Evolutionary conservation across 2,113 vertebrate genomes (phyloP).

Genomic region (Brachypteracias leptosomus): DNA sequence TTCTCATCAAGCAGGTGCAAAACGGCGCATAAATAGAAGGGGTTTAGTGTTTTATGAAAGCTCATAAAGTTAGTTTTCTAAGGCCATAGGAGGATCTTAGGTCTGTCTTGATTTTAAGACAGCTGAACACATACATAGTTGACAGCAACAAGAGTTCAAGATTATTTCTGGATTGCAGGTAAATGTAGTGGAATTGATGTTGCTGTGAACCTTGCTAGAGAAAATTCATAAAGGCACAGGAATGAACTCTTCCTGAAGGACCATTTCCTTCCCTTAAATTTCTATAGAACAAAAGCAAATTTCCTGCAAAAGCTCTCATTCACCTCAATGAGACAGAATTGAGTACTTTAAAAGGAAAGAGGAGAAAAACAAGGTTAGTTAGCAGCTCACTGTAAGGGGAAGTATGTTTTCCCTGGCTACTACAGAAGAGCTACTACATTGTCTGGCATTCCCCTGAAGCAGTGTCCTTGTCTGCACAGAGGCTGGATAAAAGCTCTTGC

Average conservation of each 20-base stretch:
- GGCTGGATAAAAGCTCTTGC: neutral
- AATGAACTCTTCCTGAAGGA: neutral
- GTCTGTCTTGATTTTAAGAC: neutral
- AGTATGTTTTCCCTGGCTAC: neutral
- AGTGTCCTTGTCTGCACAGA: neutral
- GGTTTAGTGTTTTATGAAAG: neutral
- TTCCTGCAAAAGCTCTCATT: neutral
- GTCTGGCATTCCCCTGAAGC: neutral
- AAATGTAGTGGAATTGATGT: neutral
- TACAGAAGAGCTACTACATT: neutral
- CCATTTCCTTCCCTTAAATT: neutral
- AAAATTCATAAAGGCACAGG: neutral
- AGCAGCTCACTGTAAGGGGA: neutral
- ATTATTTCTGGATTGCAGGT: neutral
- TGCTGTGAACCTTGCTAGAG: neutral
- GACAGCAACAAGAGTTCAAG: neutral
- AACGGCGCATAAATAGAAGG: neutral
- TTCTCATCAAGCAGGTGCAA: neutral
- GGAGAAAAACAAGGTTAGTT: neutral
- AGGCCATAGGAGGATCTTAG: neutral
- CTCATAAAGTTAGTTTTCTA: neutral
- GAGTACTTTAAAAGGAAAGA: neutral
- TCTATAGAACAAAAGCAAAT: neutral
- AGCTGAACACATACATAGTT: neutral
- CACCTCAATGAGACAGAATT: neutral